phyloP scores from a whole-genome alignment of 2,113 vertebrate species.

The Notiomystis cincta region DNA sequence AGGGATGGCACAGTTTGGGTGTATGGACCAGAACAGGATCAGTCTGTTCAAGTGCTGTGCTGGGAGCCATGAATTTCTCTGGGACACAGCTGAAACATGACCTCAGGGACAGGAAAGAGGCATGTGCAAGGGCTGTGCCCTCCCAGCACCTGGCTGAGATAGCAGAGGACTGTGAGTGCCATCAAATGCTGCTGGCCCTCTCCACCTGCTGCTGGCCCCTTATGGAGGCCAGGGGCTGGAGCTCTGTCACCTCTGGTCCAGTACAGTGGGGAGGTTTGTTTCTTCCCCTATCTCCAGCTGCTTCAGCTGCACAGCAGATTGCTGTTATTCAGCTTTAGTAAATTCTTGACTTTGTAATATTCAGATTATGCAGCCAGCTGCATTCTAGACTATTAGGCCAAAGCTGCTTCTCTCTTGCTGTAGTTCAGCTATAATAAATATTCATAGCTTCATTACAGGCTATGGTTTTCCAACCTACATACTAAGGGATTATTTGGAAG shows the following conservation, averaged over 20 bases:
- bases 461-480: neutral
- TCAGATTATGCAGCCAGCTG: constrained; percentile 16
- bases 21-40: neutral
- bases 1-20: neutral
- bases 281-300: neutral
- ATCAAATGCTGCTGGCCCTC: neutral
- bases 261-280: accelerated
- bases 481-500: constrained; percentile 20
- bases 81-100: neutral
- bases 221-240: neutral
- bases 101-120: neutral
- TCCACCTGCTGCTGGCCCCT: neutral
- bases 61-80: neutral
- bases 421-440: constrained; percentile 38
- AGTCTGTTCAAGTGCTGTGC: neutral
- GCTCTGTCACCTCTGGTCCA: neutral
- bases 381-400: neutral
- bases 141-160: neutral
- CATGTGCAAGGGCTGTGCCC: neutral
- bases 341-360: neutral
- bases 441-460: constrained; percentile 42
- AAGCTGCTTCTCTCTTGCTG: constrained; percentile 7
- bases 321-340: neutral
- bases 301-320: neutral
- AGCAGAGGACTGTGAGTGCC: neutral